These are phyloP conservation scores for Phoxinus phoxinus DNA, from an alignment of 2,113 vertebrate species.

Conservation along the genomic window DNA sequence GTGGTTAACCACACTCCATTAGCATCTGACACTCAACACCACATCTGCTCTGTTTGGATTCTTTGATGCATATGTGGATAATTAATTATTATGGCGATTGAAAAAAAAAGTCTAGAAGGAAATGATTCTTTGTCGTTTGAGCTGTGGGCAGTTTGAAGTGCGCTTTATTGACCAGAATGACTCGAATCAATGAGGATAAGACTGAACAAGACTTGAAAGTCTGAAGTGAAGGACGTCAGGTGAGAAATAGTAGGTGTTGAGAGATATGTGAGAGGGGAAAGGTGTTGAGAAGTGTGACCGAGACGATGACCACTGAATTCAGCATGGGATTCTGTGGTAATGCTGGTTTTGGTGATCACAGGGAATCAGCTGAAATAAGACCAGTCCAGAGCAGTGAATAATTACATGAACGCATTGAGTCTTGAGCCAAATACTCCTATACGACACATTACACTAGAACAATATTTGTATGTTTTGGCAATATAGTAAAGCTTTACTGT, in stretches of 20 bases:
- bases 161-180: neutral
- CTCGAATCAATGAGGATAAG: slow-evolving; percentile 9
- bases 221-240: no score
- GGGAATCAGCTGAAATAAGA: slow-evolving; percentile 2
- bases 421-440: neutral
- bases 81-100: neutral
- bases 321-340: neutral
- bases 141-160: neutral
- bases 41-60: slow-evolving; percentile 1
- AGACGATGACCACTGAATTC: neutral
- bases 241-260: slow-evolving; percentile 13
- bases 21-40: neutral
- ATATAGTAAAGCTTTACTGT: neutral
- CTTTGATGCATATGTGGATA: slow-evolving; percentile 14
- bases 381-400: neutral
- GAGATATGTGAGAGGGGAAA: slow-evolving; percentile 11
- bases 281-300: neutral
- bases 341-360: neutral
- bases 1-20: neutral
- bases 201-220: neutral
- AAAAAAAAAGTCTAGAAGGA: neutral
- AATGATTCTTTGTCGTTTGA: neutral
- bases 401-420: neutral
- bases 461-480: neutral
- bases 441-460: neutral